Evolutionary conservation across 2,797 vertebrate species (phyloP).

Genomic region (Syndactyla subalaris): DNA sequence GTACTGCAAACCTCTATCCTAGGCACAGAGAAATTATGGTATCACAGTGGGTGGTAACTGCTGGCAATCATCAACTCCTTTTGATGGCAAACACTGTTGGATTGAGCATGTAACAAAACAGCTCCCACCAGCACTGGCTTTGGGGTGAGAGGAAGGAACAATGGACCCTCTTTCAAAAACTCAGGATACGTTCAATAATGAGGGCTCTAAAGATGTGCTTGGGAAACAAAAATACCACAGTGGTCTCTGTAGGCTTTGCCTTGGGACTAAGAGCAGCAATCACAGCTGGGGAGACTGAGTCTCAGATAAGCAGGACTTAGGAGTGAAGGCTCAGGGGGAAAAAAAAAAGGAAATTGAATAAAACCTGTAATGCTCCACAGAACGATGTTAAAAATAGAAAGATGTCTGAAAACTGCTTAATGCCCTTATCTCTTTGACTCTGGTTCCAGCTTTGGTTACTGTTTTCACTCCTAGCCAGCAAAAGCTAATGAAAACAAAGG

Average conservation of each 20-base stretch:
- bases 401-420: slow-evolving; percentile 60
- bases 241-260: slow-evolving; percentile 11
- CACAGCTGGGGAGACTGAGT: background rate
- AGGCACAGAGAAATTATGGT: slow-evolving; percentile 7
- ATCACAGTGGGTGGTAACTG: slow-evolving; percentile 46
- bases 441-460: slow-evolving; percentile 67
- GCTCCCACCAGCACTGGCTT: slow-evolving; percentile 13
- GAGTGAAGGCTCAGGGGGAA: background rate
- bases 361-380: slow-evolving; percentile 46
- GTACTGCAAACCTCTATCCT: background rate
- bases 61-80: slow-evolving; percentile 37
- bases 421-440: slow-evolving; percentile 62
- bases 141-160: slow-evolving; percentile 11
- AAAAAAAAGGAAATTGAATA: slow-evolving; percentile 52
- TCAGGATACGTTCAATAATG: background rate
- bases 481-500: slow-evolving; percentile 71
- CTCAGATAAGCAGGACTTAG: slow-evolving; percentile 21
- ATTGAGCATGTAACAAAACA: slow-evolving; percentile 22
- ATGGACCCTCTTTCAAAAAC: slow-evolving; percentile 14
- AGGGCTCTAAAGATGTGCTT: slow-evolving; percentile 31
- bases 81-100: slow-evolving; percentile 27
- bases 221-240: slow-evolving; percentile 39
- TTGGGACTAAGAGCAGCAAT: background rate
- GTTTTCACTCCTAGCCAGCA: slow-evolving; percentile 63
- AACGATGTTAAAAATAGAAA: slow-evolving; percentile 65